A percentile compares a stretch with the other conserved stretches of the same genome.
phyloP scores from a whole-genome alignment of 2,113 vertebrate genomes.

The Bujurquina vittata region DNA sequence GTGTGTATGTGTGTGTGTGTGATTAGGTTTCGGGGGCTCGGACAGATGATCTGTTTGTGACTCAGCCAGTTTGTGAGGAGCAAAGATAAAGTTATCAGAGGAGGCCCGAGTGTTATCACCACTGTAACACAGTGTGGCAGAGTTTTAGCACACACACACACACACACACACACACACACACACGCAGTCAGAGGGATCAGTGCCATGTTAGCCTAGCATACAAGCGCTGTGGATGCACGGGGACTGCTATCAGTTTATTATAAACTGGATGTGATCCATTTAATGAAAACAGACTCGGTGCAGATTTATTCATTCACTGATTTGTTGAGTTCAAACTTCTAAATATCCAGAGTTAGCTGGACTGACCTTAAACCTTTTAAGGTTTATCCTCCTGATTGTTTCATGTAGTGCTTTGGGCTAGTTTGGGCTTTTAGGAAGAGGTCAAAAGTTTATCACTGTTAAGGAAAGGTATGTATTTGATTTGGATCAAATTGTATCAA shows the following conservation, averaged over 20 bases:
- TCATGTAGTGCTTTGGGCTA: not conserved
- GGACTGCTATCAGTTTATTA: not conserved
- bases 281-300: not conserved
- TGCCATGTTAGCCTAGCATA: not conserved
- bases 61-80: slow-evolving; percentile 39
- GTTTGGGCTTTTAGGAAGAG: not conserved
- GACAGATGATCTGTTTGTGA: slow-evolving; percentile 61
- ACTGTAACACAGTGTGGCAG: slow-evolving; percentile 26
- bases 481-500: no score
- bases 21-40: slow-evolving; percentile 48
- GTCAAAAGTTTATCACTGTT: not conserved
- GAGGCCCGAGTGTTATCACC: slow-evolving; percentile 9
- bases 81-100: slow-evolving; percentile 50
- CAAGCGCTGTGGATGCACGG: not conserved
- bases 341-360: not conserved
- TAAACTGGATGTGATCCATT: rapidly evolving
- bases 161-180: no score
- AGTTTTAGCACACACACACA: not conserved
- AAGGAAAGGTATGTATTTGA: no score
- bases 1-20: not conserved
- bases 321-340: not conserved
- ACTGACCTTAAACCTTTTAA: not conserved
- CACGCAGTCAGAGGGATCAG: not conserved
- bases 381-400: not conserved
- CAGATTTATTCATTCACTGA: not conserved